phyloP scores from a whole-genome alignment of 2,888 invertebrate species.

The Tipula helvola region DNA sequence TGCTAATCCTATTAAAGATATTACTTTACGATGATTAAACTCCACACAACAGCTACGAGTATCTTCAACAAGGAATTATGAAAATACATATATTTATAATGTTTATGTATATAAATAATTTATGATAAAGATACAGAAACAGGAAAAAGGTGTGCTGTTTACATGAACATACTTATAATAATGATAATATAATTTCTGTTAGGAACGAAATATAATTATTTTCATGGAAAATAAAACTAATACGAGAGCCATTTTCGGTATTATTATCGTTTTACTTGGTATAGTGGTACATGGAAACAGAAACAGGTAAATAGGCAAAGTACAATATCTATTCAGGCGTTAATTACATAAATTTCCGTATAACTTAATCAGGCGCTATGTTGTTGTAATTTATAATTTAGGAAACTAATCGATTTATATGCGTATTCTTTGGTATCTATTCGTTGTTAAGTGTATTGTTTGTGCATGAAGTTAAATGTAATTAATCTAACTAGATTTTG shows the following conservation, averaged over 20 bases:
- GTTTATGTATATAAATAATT: neutral
- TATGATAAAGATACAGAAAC: neutral
- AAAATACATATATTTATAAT: neutral
- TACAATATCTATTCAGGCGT: no score
- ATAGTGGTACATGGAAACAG: no score
- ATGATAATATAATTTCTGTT: neutral
- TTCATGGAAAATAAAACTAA: neutral
- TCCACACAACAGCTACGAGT: neutral
- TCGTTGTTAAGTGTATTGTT: no score
- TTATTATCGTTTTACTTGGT: no score
- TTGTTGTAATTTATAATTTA: no score
- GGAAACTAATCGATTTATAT: no score
- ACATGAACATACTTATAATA: neutral
- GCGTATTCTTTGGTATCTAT: no score
- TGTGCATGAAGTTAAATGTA: no score
- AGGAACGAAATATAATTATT: neutral
- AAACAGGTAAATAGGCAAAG: no score
- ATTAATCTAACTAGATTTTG: no score
- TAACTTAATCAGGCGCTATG: no score
- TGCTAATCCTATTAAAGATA: neutral
- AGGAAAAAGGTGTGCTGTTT: neutral
- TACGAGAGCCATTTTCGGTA: neutral
- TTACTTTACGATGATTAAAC: neutral
- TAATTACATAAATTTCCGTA: no score
- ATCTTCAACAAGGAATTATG: neutral